Conservation (phyloP, 2,113 vertebrate genomes). For the Podarcis muralis region DNA sequence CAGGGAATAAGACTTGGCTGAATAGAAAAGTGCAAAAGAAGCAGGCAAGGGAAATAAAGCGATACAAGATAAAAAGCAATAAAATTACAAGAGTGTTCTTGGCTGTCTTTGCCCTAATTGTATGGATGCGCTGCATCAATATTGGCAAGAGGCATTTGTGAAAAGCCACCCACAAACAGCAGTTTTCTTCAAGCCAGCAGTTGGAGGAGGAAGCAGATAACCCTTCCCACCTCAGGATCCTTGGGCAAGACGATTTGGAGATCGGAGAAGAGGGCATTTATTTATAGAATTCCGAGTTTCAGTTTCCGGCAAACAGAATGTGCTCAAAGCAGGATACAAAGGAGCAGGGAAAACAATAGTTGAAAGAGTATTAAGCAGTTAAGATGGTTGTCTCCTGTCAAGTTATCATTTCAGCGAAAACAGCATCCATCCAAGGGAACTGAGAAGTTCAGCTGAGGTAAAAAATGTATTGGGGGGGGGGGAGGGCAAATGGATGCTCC, state of each 20-base stretch:
- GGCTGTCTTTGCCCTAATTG: not conserved
- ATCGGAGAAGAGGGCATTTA: not conserved
- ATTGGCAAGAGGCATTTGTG: not conserved
- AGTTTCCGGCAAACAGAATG: not conserved
- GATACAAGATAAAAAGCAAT: not conserved
- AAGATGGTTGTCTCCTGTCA: not conserved
- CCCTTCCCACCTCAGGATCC: too few relatives aligned
- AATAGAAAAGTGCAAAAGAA: conserved; percentile 7
- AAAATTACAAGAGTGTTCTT: not conserved
- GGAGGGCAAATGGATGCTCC: not conserved
- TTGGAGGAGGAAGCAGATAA: not conserved
- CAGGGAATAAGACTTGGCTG: not conserved
- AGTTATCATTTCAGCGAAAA: not conserved
- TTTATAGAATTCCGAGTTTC: not conserved
- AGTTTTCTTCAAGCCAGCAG: not conserved
- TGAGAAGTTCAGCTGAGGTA: not conserved
- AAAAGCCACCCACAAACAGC: not conserved
- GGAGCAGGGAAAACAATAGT: not conserved
- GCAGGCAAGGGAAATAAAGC: not conserved
- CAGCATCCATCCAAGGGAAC: not conserved
- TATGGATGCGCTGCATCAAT: not conserved
- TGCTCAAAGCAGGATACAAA: not conserved
- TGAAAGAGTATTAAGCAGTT: not conserved
- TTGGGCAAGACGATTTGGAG: not conserved
- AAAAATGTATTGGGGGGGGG: not conserved